Base-by-base conservation (phyloP, 2,888 invertebrate species). In the Lithophane socia region DNA sequence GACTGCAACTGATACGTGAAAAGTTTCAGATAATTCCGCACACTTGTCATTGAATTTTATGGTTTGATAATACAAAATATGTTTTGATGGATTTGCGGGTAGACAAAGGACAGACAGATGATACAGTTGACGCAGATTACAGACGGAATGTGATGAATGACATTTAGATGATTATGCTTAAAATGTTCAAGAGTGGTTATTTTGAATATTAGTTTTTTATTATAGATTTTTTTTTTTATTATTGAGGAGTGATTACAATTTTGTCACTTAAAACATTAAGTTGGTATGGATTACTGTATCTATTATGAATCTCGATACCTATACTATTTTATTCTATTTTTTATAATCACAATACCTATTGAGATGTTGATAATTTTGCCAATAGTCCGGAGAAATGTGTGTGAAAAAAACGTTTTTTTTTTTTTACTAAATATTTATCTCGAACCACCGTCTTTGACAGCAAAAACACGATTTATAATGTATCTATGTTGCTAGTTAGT, bases 1-100 rank as follows among this genome's bases (percentile, higher is more conserved):
- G 60, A 84, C 75, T 81, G 81, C 75, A 81, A 21, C 44, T 66
- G 88, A 86, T 87, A 86, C 18, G 60, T 72, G 42, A 18, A 74
- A 56, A 44, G 47, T 64, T 63, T 56, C 24, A 12, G 77, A 85
- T 82, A 85, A 73, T n/a, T 49, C 54, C 42, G 29, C 24, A 60
- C 37, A 68, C 9, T 71, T 82, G 68, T 83, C 71, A 71, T 78
- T 82, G 71, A 77, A 85, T 63, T 47, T 52, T 67, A 54, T 58
- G 42, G 37, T 71, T 67, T 60, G 66, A 70, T 68, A 60, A 58
- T 61, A 65, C 68, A n/a, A 60, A 73, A 63, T 37, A 37, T 82
- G 49, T 75, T 68, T 75, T 80, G 82, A 66, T 56, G 64, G 44
- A 58, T 79, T 60, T 74, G 49, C 13, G 56, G 44, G 64, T 71